phyloP scores from a whole-genome alignment of 1,140 invertebrate genomes.

The Eriosoma lanigerum region DNA sequence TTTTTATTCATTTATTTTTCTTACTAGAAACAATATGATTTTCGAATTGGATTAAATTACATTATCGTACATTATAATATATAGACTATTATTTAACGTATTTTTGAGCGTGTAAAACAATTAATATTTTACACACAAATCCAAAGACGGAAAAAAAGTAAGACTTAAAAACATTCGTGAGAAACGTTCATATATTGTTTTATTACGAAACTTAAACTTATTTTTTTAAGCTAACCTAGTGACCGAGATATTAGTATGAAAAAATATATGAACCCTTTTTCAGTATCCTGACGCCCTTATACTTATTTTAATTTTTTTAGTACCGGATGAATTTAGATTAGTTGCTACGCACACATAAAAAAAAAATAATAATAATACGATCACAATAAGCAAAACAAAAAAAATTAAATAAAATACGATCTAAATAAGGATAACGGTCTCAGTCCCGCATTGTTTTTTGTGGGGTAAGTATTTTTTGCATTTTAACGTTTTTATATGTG shows the following conservation, averaged over 20 bases:
- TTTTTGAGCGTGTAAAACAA: not conserved
- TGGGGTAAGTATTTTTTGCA: conserved; percentile 8
- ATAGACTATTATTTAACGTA: conserved; percentile 32
- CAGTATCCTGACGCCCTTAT: conserved; percentile 1
- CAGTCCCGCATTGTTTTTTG: conserved; percentile 47
- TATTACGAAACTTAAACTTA: not conserved
- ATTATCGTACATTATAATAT: not conserved
- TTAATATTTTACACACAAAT: not conserved
- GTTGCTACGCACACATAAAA: not conserved
- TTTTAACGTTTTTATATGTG: conserved; percentile 32
- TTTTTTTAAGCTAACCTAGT: conserved; percentile 6
- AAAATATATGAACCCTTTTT: conserved; percentile 7
- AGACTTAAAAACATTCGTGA: no score
- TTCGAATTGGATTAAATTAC: not conserved
- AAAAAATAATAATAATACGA: conserved; percentile 11
- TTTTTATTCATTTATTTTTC: no score
- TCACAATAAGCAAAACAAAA: conserved; percentile 15
- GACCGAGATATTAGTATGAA: conserved; percentile 22
- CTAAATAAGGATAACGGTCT: conserved; percentile 48
- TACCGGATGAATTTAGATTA: not conserved
- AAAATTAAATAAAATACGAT: conserved; percentile 34
- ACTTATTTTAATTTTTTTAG: conserved; percentile 17
- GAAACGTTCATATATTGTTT: conserved; percentile 21
- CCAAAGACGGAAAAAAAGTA: no score
- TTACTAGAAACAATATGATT: no score